A percentile compares a stretch with the other conserved stretches of the same genome.
Evolutionary conservation across 1,140 invertebrate species (phyloP).

Genomic region (Helicoverpa armigera): DNA sequence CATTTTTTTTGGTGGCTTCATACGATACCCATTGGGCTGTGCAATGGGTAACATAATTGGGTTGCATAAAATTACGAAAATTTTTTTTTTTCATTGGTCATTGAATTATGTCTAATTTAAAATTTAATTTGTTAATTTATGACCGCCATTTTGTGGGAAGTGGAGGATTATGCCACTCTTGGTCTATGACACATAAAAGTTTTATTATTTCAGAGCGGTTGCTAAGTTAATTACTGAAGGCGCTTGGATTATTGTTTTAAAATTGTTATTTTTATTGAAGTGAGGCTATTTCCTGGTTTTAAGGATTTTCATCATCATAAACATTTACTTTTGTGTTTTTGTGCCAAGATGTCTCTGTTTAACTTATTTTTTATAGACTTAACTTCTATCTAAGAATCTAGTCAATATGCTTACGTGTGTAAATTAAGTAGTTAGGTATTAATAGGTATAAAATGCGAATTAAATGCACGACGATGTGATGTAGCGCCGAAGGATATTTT

Average conservation of each 20-base stretch:
- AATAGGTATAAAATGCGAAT: constrained; percentile 29
- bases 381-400: constrained; percentile 17
- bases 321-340: too few relatives aligned
- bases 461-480: constrained; percentile 21
- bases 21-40: not conserved
- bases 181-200: not conserved
- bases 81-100: not conserved
- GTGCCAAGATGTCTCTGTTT: too few relatives aligned
- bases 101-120: constrained; percentile 1
- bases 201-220: not conserved
- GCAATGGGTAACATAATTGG: not conserved
- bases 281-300: not conserved
- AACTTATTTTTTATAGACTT: too few relatives aligned
- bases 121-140: not conserved
- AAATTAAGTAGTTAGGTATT: constrained; percentile 22
- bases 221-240: constrained; percentile 6
- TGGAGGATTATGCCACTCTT: not conserved
- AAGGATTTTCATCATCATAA: too few relatives aligned
- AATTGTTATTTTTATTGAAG: not conserved
- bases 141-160: not conserved
- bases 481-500: constrained; percentile 12
- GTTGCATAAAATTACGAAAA: not conserved
- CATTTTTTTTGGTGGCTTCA: not conserved
- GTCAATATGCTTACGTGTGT: constrained; percentile 24
- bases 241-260: not conserved